These are phyloP conservation scores for Sebastes diploproa DNA, from an alignment of 2,797 vertebrate genomes.

Conservation along the genomic window DNA sequence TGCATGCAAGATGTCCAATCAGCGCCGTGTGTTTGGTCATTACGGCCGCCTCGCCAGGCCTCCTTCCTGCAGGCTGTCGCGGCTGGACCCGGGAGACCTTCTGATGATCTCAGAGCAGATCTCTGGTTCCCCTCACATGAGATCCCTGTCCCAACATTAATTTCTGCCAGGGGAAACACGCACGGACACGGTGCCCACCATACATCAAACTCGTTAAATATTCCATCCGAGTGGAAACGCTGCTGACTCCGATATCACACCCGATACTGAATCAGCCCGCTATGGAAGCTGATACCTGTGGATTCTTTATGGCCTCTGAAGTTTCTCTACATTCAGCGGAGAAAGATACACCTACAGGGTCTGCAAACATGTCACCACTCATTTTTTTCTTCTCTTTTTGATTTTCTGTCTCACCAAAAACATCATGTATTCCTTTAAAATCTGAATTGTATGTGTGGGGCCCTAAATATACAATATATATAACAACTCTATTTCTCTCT, in stretches of 20 bases:
- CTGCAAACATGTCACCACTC: neutral
- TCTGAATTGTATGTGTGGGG: neutral
- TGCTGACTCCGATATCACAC: constrained; percentile 45
- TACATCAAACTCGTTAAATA: constrained; percentile 62
- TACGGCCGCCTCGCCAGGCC: constrained; percentile 38
- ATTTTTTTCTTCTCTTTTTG: neutral
- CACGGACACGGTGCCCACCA: constrained; percentile 41
- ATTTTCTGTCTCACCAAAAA: neutral
- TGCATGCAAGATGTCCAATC: constrained; percentile 83
- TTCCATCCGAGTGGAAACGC: constrained; percentile 54
- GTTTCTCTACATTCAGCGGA: constrained; percentile 16
- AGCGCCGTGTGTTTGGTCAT: constrained; percentile 62
- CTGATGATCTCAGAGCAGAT: constrained; percentile 57
- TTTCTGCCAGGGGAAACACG: constrained; percentile 29
- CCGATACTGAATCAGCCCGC: constrained; percentile 10
- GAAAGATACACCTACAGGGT: constrained; percentile 6
- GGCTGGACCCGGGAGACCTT: constrained; percentile 40
- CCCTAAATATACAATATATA: neutral
- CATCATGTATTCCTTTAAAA: neutral
- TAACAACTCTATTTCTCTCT: neutral
- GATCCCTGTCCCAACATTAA: constrained; percentile 38
- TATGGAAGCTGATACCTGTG: constrained; percentile 59
- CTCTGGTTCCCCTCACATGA: constrained; percentile 30
- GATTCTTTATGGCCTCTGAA: constrained; percentile 25
- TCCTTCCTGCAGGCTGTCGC: constrained; percentile 52